These are phyloP conservation scores for Melanophora roralis DNA, from an alignment of 2,888 invertebrate genomes.

Conservation along the genomic window DNA sequence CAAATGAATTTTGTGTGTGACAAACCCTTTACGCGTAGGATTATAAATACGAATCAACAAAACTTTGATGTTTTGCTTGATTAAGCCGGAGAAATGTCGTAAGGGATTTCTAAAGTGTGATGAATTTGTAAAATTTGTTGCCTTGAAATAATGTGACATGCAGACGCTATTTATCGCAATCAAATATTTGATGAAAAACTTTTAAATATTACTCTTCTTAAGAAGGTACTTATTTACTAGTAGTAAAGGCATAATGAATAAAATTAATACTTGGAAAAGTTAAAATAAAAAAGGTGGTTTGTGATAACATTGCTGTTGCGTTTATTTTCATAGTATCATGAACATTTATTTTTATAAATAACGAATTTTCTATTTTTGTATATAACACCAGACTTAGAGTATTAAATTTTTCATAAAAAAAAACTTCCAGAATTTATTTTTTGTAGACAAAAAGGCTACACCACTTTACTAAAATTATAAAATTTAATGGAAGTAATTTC, in stretches of 20 bases:
- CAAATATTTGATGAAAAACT: slow-evolving; percentile 9
- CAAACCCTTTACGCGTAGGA: slow-evolving; percentile 72
- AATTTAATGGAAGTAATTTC: too few relatives aligned
- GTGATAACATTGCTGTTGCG: too few relatives aligned
- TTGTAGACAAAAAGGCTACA: too few relatives aligned
- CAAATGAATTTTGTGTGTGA: slow-evolving; percentile 75
- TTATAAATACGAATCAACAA: slow-evolving; percentile 61
- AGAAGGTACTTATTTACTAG: background rate
- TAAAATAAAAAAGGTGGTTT: too few relatives aligned
- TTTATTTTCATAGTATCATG: too few relatives aligned
- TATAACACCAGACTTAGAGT: too few relatives aligned
- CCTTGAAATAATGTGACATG: slow-evolving; percentile 20
- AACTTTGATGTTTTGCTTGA: slow-evolving; percentile 53
- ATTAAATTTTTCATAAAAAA: too few relatives aligned
- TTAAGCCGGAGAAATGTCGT: slow-evolving; percentile 42
- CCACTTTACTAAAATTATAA: too few relatives aligned
- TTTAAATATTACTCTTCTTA: background rate
- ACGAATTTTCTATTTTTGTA: too few relatives aligned
- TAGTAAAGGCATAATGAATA: background rate
- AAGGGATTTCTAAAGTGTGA: slow-evolving; percentile 36
- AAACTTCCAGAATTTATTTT: too few relatives aligned
- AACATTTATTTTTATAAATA: too few relatives aligned
- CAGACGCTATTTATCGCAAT: slow-evolving; percentile 21
- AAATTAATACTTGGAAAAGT: too few relatives aligned
- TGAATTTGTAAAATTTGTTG: slow-evolving; percentile 39